These are phyloP conservation scores for Pelvicachromis taeniatus DNA, from an alignment of 2,113 vertebrate species.

Conservation along the genomic window DNA sequence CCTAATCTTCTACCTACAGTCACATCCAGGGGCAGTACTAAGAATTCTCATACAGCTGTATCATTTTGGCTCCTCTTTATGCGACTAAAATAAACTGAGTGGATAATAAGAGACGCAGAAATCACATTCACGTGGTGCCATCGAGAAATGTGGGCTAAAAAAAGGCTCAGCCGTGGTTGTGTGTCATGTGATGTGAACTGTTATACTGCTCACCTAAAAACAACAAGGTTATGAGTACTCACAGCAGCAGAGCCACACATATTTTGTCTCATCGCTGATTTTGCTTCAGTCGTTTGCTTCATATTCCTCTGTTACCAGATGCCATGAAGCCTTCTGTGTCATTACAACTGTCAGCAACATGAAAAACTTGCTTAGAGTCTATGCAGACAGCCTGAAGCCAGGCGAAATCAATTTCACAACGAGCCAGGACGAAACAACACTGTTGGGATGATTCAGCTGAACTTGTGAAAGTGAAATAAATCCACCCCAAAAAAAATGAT, in stretches of 20 bases:
- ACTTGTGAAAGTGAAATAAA: background rate
- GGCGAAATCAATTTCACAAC: conserved; percentile 26
- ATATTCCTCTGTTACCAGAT: background rate
- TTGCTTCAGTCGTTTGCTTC: background rate
- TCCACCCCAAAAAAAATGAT: background rate
- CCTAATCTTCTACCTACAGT: background rate
- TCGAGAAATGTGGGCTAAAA: background rate
- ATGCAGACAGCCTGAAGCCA: background rate
- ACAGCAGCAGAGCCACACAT: background rate
- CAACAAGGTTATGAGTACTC: background rate
- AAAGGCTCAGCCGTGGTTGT: background rate
- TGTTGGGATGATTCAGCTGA: background rate
- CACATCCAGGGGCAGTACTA: background rate
- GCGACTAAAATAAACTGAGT: background rate
- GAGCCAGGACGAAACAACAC: background rate
- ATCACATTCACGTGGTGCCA: background rate
- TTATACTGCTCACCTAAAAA: background rate
- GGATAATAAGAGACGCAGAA: background rate
- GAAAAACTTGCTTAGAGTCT: background rate
- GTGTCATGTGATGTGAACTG: background rate
- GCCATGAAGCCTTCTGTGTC: background rate
- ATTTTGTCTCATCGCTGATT: background rate
- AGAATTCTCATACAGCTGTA: background rate
- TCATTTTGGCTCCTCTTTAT: background rate
- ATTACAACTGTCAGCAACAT: background rate